Evolutionary conservation across 2,797 vertebrate species (phyloP), one percentile per base, ranked within the genome.

Genomic region (Cryptoprocta ferox): DNA sequence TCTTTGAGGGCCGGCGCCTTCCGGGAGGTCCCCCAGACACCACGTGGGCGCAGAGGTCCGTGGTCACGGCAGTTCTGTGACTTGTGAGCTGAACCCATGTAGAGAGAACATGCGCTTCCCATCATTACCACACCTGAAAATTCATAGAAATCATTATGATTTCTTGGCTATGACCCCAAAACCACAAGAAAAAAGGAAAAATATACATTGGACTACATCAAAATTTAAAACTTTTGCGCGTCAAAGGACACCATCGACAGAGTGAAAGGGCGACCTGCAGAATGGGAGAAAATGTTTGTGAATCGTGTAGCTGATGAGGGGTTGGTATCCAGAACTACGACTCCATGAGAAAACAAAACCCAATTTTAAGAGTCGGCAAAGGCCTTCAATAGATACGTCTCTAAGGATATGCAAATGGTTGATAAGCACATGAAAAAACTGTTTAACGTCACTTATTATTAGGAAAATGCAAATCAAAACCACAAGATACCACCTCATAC

Each of bases 1-100:
- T 35, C 10, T 35, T 18, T 66, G 78, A 12, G 39, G 39, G 12
- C 14, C 0, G 14, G 14, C 32, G 59, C 26, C 16, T 10, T 26
- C 32, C 11, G 2, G 26, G 8, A 42, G 30, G 35, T 3, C 85
- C 56, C 61, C 26, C 21, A 3, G 3, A 32, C 6, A 5, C 6
- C n/a, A 7, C 6, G 42, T 28, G n/a, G 45, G 65, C 12, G 53
- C 45, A 37, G 2, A 30, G 26, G 37, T 9, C 32, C 2, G 0
- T 48, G 76, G 28, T 15, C 3, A 0, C 32, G 10, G 76, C 37
- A 11, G 24, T 26, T 45, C 32, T 6, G 75, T 8, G 37, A 59
- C 37, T 37, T 56, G 5, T 5, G 19, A 24, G 37, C 50, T 79
- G 61, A 21, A 39, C 28, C 6, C 50, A 53, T 5, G 3, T 53